Percentiles rank a stretch among this genome's conserved stretches.
These are phyloP conservation scores for Cavia aperea DNA, from an alignment of 2,113 vertebrate species.

Conservation along the genomic window DNA sequence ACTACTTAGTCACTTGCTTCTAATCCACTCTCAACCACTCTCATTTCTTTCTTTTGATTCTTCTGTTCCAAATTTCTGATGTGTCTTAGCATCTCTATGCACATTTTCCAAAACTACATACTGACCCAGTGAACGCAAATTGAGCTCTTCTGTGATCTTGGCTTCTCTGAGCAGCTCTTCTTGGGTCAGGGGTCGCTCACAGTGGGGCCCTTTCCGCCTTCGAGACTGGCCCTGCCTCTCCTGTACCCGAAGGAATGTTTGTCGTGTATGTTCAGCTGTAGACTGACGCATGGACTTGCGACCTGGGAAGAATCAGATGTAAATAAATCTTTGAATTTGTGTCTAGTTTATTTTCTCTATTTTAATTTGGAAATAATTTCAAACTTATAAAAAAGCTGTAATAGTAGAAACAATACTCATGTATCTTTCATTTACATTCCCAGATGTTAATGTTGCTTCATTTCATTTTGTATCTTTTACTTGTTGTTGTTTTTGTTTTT, in stretches of 20 bases:
- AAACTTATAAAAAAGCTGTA: conserved; percentile 32
- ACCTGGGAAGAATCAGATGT: conserved; percentile 69
- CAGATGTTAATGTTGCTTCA: not conserved
- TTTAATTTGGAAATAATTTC: conserved; percentile 39
- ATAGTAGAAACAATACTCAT: not conserved
- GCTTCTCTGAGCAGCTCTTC: conserved; percentile 94
- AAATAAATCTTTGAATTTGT: not conserved
- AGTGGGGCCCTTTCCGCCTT: conserved; percentile 84
- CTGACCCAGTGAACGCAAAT: conserved; percentile 91
- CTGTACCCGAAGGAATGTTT: conserved; percentile 91
- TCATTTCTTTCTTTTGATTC: not conserved
- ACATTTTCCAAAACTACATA: not conserved
- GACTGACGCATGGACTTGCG: conserved; percentile 94
- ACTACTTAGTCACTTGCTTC: not conserved
- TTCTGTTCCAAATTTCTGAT: not conserved
- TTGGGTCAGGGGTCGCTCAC: conserved; percentile 87
- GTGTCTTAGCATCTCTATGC: not conserved
- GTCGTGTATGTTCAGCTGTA: conserved; percentile 92
- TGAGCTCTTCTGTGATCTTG: conserved; percentile 92
- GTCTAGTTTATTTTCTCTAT: not conserved
- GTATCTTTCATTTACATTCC: not conserved
- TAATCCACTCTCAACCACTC: not conserved
- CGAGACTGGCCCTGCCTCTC: conserved; percentile 92
- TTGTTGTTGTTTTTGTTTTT: not conserved
- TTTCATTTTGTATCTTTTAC: not conserved